phyloP scores from a whole-genome alignment of 1,140 invertebrate species.

The Drosophila pruinosa region DNA sequence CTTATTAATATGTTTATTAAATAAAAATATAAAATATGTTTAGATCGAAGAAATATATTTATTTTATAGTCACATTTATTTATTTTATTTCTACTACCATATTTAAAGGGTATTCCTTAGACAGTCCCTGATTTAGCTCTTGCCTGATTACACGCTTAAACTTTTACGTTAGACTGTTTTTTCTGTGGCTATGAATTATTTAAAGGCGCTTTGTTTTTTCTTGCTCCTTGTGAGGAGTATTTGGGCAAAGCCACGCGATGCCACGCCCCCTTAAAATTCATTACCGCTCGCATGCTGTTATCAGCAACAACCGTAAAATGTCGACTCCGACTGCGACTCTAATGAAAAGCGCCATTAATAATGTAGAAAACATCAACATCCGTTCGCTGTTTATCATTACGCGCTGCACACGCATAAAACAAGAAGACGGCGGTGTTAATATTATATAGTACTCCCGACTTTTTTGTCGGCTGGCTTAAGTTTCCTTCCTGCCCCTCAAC shows the following conservation, averaged over 20 bases:
- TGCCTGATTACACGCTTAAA: constrained; percentile 10
- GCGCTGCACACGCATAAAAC: constrained; percentile 49
- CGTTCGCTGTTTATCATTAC: constrained; percentile 76
- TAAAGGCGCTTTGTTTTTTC: constrained; percentile 34
- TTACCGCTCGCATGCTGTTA: constrained; percentile 32
- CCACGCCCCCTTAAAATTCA: constrained; percentile 26
- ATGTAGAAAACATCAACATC: constrained; percentile 75
- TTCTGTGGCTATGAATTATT: constrained; percentile 39
- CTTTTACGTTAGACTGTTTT: constrained; percentile 27
- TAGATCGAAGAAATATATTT: no score
- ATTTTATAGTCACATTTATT: no score
- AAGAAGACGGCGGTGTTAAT: constrained; percentile 47
- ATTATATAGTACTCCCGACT: constrained; percentile 10
- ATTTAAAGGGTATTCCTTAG: background rate
- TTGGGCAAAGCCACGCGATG: background rate
- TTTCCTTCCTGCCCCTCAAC: background rate
- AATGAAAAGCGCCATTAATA: constrained; percentile 81
- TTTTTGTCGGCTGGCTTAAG: constrained; percentile 28
- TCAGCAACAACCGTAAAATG: constrained; percentile 50
- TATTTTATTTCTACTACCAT: background rate
- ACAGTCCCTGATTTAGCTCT: background rate
- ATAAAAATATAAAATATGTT: no score
- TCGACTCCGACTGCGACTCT: constrained; percentile 58
- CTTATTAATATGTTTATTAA: no score
- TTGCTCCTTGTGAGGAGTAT: background rate